A percentile compares a stretch with the other conserved stretches of the same genome.
These are phyloP conservation scores for Tachina fera DNA, from an alignment of 2,888 invertebrate genomes.

Conservation along the genomic window DNA sequence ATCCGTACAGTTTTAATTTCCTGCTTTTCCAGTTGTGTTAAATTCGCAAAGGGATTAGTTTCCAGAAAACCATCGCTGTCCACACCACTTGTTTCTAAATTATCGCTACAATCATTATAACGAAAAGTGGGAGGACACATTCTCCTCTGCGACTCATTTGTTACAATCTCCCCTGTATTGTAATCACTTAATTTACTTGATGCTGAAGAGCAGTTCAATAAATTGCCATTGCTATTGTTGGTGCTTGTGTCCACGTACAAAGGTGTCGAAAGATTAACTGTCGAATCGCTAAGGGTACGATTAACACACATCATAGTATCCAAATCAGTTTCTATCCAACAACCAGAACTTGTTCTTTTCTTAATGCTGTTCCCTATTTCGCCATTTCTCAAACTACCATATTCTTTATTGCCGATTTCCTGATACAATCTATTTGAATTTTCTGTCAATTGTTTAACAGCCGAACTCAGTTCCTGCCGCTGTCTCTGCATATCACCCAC, in stretches of 20 bases:
- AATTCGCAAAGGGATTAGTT: conserved; percentile 84
- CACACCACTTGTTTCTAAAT: conserved; percentile 81
- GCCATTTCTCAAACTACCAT: conserved; percentile 66
- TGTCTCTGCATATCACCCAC: conserved; percentile 94
- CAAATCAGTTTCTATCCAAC: conserved; percentile 95
- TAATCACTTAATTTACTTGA: conserved; percentile 79
- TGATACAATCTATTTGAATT: conserved; percentile 89
- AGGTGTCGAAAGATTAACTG: conserved; percentile 84
- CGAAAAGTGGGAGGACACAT: conserved; percentile 72
- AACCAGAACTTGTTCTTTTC: conserved; percentile 86
- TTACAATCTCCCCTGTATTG: conserved; percentile 73
- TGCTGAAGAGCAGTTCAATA: conserved; percentile 73
- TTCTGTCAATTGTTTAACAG: conserved; percentile 92
- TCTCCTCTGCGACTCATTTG: conserved; percentile 63
- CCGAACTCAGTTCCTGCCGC: conserved; percentile 92
- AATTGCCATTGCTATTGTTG: conserved; percentile 69
- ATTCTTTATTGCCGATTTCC: conserved; percentile 84
- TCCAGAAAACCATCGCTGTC: conserved; percentile 82
- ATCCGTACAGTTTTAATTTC: conserved; percentile 97
- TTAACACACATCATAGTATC: conserved; percentile 91
- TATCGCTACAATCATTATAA: conserved; percentile 81
- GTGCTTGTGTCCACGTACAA: conserved; percentile 88
- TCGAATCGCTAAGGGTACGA: conserved; percentile 84
- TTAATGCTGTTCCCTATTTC: conserved; percentile 78
- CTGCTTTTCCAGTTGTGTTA: conserved; percentile 90